A percentile compares a stretch with the other conserved stretches of the same genome.
phyloP scores from a whole-genome alignment of 1,140 invertebrate species.

The Chironomus striatipennis region DNA sequence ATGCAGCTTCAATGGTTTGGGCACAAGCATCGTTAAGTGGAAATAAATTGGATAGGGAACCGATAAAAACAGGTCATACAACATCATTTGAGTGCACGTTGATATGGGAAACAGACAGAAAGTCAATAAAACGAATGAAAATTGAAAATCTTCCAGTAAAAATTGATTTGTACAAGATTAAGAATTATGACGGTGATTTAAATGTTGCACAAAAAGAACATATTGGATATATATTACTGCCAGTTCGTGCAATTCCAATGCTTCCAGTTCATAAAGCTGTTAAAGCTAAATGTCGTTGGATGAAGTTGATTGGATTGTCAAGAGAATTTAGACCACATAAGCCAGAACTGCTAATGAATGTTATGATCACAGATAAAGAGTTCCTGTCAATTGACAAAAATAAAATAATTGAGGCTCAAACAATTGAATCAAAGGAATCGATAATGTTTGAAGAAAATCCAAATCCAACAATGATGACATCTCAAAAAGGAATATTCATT shows the following conservation, averaged over 20 bases:
- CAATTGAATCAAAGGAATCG: neutral
- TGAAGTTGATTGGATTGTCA: slow-evolving; percentile 23
- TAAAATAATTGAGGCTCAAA: neutral
- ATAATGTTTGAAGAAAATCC: neutral
- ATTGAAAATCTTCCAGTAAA: slow-evolving; percentile 25
- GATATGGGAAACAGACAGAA: slow-evolving; percentile 31
- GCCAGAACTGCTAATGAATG: slow-evolving; percentile 22
- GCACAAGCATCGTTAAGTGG: slow-evolving; percentile 27
- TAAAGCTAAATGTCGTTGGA: slow-evolving; percentile 23
- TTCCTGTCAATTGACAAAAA: neutral
- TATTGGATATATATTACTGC: slow-evolving; percentile 25
- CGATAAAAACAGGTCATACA: slow-evolving; percentile 25
- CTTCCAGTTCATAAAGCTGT: neutral
- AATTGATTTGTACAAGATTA: slow-evolving; percentile 9
- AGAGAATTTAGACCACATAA: slow-evolving; percentile 5
- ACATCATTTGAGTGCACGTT: slow-evolving; percentile 29
- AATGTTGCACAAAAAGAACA: neutral
- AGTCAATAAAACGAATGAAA: slow-evolving; percentile 28
- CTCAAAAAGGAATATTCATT: slow-evolving; percentile 21
- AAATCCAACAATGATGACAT: slow-evolving; percentile 14
- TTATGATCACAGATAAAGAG: slow-evolving; percentile 21
- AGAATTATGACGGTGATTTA: neutral
- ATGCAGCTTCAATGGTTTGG: slow-evolving; percentile 26
- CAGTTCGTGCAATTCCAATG: slow-evolving; percentile 23
- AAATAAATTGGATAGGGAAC: slow-evolving; percentile 29